Conservation (phyloP, 2,888 invertebrate species). For the Caenorhabditis angaria region DNA sequence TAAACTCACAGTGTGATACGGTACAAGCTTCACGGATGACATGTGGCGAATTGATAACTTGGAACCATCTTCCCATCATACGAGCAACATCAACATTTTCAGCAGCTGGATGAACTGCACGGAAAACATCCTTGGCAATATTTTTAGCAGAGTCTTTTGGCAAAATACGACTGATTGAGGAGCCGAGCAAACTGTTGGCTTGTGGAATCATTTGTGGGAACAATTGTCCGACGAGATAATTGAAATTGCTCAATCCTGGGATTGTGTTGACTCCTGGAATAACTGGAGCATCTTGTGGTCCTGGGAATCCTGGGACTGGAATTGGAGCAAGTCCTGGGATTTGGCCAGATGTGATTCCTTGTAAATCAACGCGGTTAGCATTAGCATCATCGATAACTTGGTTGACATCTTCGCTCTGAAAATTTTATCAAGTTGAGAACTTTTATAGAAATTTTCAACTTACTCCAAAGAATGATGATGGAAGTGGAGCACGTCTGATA, state of each 20-base stretch:
- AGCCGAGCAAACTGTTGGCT: conserved; percentile 72
- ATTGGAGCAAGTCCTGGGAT: conserved; percentile 72
- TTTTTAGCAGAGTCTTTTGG: conserved; percentile 72
- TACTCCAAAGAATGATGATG: conserved; percentile 50
- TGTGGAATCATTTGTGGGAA: conserved; percentile 73
- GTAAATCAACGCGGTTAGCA: conserved; percentile 68
- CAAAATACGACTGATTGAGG: conserved; percentile 71
- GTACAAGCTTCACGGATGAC: conserved; percentile 73
- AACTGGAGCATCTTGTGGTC: conserved; percentile 69
- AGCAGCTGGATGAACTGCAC: conserved; percentile 71
- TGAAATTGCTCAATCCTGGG: conserved; percentile 72
- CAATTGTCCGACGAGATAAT: conserved; percentile 72
- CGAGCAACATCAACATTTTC: conserved; percentile 72
- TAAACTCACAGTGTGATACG: conserved; percentile 69
- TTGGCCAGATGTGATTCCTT: conserved; percentile 60
- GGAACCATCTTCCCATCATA: conserved; percentile 73
- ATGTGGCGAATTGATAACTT: conserved; percentile 73
- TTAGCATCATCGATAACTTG: conserved; percentile 61
- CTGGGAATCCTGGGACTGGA: conserved; percentile 70
- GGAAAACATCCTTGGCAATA: conserved; percentile 71
- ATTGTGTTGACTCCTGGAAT: conserved; percentile 73
- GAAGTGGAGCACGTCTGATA: conserved; percentile 46
- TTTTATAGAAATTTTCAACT: background rate
- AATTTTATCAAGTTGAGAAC: conserved; percentile 14
- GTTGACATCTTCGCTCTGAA: conserved; percentile 67